Evolutionary conservation across 2,797 vertebrate species (phyloP), one percentile per base, ranked within the genome.

Genomic region (Menidia menidia): DNA sequence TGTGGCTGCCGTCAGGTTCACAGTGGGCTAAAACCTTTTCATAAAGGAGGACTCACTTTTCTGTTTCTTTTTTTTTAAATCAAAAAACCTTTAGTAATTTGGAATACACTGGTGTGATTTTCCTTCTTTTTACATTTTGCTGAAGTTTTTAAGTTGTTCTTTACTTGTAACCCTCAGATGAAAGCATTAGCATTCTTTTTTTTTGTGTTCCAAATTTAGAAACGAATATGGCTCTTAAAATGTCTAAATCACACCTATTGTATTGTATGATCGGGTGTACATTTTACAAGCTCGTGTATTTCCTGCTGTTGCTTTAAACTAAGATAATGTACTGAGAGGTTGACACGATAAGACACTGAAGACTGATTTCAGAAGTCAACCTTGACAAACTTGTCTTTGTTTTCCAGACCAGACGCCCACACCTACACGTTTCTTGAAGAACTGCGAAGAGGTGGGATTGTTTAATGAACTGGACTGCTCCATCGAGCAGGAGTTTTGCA

Each of bases 381-480:
- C 3, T 43, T 43, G 1, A 64, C 45, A 52, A 57, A 4, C 6
- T 0, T 47, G 42, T 73, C n/a, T 14, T 77, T 84, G 48, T 63
- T 63, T 89, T 86, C 30, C 93, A 99, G 98, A 99, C 93, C 98
- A 99, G 91, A 99, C 98, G 58, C 98, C 98, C 1, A 99, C 98
- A 4, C 98, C 98, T 16, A 99, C 98, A 0, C 96, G 98, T 66
- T 99, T 99, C 89, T 91, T 99, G 93, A 99, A 99, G 95, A 99
- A 99, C 92, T 99, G 98, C 55, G 98, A 99, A 85, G 98, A 99
- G 84, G 98, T 99, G 59, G 98, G 98, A 52, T 93, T 99, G 87
- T 99, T 99, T 92, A 98, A 93, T 6, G 98, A 99, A 72, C 95
- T 99, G 47, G 97, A 98, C 83, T 98, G 97, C 90, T 98, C 97